Base-by-base conservation (phyloP, 2,797 vertebrate genomes). In the Mycteria americana region DNA sequence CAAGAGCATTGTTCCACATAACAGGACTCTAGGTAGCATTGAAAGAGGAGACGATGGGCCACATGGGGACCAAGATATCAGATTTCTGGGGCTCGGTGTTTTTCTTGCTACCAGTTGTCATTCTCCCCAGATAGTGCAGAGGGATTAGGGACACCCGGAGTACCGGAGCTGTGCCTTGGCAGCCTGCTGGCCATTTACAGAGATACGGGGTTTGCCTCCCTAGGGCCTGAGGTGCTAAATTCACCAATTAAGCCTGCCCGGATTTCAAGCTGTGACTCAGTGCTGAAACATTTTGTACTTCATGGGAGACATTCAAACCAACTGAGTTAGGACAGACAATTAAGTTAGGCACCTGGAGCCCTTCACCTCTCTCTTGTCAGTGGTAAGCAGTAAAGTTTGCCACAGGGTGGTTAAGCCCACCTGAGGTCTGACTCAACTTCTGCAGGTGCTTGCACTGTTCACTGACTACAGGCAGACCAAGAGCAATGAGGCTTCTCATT, bases 1-100 rank as follows among this genome's bases (percentile, higher is more conserved):
- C 15, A 31, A 23, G 22, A 69, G 2, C 22, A 18, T 13, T 60
- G 8, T 45, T 85, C 25, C n/a, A 57, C 15, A 8, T 46, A 78
- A 37, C 2, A 53, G 13, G 14, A 41, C 19, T 46, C 23, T 11
- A 46, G 10, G 9, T 64, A 72, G 2, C 1, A 0, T 7, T 72
- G 45, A 51, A 74, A 77, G 63, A 70, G 13, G 46, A 85, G 48
- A 59, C 18, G 18, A 46, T 59, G 27, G 11, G 22, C 4, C 6
- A 54, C 81, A 13, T 3, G 23, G 9, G 11, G n/a, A 80, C 30
- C 12, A 68, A 73, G 27, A 30, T 39, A 60, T 30, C 17, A 67
- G 28, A 77, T 35, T 51, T 33, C 8, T 57, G 12, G 13, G 7
- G 1, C 37, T 67, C 4, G 0, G 5, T 41, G 13, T 23, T 83